Base-by-base conservation (phyloP, 2,797 vertebrate genomes). In the Mormyrops attenuatus region DNA sequence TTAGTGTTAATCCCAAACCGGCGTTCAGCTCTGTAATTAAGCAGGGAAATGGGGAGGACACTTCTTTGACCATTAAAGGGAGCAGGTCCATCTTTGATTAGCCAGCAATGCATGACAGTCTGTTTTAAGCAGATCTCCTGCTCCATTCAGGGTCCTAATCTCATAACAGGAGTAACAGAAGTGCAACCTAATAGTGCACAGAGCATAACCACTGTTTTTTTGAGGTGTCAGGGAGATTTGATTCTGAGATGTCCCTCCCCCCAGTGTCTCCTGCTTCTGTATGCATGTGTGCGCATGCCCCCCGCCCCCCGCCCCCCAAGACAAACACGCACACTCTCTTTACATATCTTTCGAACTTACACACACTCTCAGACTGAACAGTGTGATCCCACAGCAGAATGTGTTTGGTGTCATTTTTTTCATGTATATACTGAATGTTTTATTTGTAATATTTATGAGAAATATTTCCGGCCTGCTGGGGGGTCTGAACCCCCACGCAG, bases 1-100 rank as follows among this genome's bases (percentile, higher is more conserved):
- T 92, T 92, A 92, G 91, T 94, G 93, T 93, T 92, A 89, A 92
- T 94, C 93, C 86, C 60, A 38, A 85, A 85, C 34, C 38, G 34
- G 2, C 38, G 6, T 41, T 44, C 85, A 41, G 13, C 91, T 92
- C 91, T 94, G 90, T 94, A 92, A 94, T 94, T 94, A 93, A 92
- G 89, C 69, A 90, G 92, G 69, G 89, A 87, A 89, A 88, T 49
- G 89, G 50, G 11, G 50, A 22, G 57, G 66, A 47, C 77, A 88
- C 85, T 89, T 90, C 53, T 69, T 85, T 86, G 53, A 26, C 89
- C 57, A 88, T 85, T 85, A 88, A 89, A 90, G 89, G n/a, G 88
- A 52, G n/a, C 49, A 85, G 30, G 84, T 86, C n/a, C 20, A 55
- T 63, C 77, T 80, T 63, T 50, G 30, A 57, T 60, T 57, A 55